Evolutionary conservation across 2,888 invertebrate genomes (phyloP), one percentile per base, ranked within the genome.

Genomic region (Junonia oenone): DNA sequence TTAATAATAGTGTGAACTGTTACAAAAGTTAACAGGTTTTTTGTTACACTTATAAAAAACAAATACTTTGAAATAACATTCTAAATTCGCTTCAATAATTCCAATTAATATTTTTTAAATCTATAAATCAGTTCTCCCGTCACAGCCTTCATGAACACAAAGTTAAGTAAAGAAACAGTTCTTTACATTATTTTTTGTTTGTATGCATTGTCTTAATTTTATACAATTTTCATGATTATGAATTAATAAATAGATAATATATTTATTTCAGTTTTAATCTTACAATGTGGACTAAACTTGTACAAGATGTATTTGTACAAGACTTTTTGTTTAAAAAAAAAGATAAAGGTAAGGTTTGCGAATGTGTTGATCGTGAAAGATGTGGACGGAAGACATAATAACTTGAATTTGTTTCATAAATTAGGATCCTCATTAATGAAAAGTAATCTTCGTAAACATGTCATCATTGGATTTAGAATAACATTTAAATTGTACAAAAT

Each of bases 101-200:
- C 6, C 45, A 55, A 29, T 49, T 50, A 27, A 38, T 17, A 31
- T 38, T 50, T 53, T 47, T 40, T 31, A 29, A 48, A 56, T 45
- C 53, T 43, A 13, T 43, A 43, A 43, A 43, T 57, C 33, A 58
- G 50, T 52, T 58, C 63, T 58, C 56, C 63, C 63, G 59, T 63
- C 63, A 63, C 62, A 63, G 59, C 62, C 63, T 55, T 58, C 52
- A 62, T 55, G 59, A 59, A 63, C 59, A 63, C 56, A 59, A 40
- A 19, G 17, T 40, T 22, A 22, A 22, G 22, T 22, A 22, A 22
- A 22, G 22, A 22, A 22, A 40, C 17, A 17, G 17, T 40, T 17
- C 9, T 38, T 38, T 38, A 38, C 38, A 38, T 38, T 38, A n/a
- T 33, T 33, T 33, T 33, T n/a, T n/a, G n/a, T n/a, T n/a, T n/a